phyloP scores from a whole-genome alignment of 2,888 invertebrate genomes.

The Tenthredo scrophulariae region DNA sequence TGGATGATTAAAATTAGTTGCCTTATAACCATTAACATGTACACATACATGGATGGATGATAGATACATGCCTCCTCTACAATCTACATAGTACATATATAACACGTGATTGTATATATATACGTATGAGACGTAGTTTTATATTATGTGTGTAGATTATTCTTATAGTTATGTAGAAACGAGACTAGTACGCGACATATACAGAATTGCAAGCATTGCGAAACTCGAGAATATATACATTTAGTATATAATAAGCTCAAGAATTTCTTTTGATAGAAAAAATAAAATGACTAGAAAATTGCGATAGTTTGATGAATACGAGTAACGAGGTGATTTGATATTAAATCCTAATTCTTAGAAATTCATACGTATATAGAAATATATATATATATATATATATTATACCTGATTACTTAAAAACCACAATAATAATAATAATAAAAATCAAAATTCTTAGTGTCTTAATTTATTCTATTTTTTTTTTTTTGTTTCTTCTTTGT shows the following conservation, averaged over 20 bases:
- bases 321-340: background rate
- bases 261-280: background rate
- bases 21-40: background rate
- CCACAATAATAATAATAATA: background rate
- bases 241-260: background rate
- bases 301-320: background rate
- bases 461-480: background rate
- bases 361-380: background rate
- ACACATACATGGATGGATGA: background rate
- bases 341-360: conserved; percentile 4
- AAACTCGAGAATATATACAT: background rate
- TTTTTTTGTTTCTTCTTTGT: background rate
- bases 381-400: background rate
- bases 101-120: background rate
- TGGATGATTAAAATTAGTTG: background rate
- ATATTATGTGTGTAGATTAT: background rate
- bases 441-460: background rate
- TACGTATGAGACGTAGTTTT: background rate
- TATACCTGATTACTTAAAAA: background rate
- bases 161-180: background rate
- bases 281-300: background rate
- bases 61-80: background rate
- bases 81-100: background rate
- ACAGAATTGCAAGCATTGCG: background rate
- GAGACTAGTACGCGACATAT: background rate